These are phyloP conservation scores for Cerceris ruficornis DNA, from an alignment of 2,888 invertebrate genomes.

Conservation along the genomic window DNA sequence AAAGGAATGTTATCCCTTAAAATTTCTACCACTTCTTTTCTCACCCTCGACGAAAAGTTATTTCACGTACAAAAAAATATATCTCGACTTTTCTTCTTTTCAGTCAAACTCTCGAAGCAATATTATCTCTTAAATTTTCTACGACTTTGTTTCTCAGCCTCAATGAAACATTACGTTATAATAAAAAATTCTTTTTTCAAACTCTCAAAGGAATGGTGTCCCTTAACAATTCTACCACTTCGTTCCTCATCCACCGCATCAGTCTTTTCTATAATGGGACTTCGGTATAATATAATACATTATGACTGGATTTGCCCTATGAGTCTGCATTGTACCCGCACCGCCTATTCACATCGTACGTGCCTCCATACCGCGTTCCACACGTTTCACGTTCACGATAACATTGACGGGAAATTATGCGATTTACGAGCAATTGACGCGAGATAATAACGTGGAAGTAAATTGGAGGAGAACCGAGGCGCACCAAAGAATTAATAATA, in stretches of 20 bases:
- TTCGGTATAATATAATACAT: slow-evolving; percentile 43
- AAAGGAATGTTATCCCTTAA: too few species aligned
- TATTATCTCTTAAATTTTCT: too few species aligned
- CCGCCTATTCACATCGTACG: slow-evolving; percentile 34
- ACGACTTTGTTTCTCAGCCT: too few species aligned
- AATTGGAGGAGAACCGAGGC: not conserved
- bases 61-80: too few species aligned
- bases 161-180: too few species aligned
- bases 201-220: slow-evolving; percentile 3
- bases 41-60: too few species aligned
- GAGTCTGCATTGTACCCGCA: slow-evolving; percentile 27
- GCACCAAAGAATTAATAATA: not conserved
- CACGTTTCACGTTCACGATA: slow-evolving; percentile 16
- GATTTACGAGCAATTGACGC: slow-evolving; percentile 28
- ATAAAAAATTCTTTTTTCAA: too few species aligned
- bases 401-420: slow-evolving; percentile 27
- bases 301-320: slow-evolving; percentile 20
- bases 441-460: slow-evolving; percentile 28
- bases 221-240: slow-evolving; percentile 34
- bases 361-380: slow-evolving; percentile 4
- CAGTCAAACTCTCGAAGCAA: too few species aligned
- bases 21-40: too few species aligned
- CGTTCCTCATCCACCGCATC: slow-evolving; percentile 34
- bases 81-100: too few species aligned
- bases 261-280: slow-evolving; percentile 37